These are phyloP conservation scores for Anoplolepis gracilipes DNA, from an alignment of 1,140 invertebrate species.

Conservation along the genomic window DNA sequence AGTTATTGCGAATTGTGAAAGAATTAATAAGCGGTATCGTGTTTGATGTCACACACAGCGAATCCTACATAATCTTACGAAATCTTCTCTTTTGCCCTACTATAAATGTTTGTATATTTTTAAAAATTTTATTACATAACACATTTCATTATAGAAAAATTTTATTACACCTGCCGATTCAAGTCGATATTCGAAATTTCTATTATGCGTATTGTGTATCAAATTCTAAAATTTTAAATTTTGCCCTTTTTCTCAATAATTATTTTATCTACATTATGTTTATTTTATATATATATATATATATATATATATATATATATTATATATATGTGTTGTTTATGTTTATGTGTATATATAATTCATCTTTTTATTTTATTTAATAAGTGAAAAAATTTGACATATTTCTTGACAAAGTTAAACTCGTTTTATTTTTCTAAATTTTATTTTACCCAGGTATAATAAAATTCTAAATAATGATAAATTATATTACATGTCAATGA, in stretches of 20 bases:
- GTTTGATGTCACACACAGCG: background rate
- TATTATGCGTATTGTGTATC: background rate
- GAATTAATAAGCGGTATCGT: background rate
- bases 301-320: too few relatives aligned
- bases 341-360: background rate
- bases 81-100: too few relatives aligned
- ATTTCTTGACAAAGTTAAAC: too few relatives aligned
- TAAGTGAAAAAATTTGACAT: background rate
- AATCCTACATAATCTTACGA: background rate
- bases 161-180: background rate
- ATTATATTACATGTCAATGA: slow-evolving; percentile 8
- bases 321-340: too few relatives aligned
- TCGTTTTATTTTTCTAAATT: background rate
- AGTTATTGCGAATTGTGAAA: background rate
- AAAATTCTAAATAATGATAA: slow-evolving; percentile 15
- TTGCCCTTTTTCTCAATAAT: background rate
- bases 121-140: background rate
- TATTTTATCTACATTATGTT: background rate
- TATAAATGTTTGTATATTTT: background rate
- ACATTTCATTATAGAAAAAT: too few relatives aligned
- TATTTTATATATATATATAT: too few relatives aligned
- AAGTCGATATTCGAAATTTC: background rate
- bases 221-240: background rate
- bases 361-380: background rate
- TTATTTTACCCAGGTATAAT: background rate